Percentiles rank a stretch among this genome's conserved stretches.
These are phyloP conservation scores for Ginglymostoma cirratum DNA, from an alignment of 2,113 vertebrate species.

Conservation along the genomic window DNA sequence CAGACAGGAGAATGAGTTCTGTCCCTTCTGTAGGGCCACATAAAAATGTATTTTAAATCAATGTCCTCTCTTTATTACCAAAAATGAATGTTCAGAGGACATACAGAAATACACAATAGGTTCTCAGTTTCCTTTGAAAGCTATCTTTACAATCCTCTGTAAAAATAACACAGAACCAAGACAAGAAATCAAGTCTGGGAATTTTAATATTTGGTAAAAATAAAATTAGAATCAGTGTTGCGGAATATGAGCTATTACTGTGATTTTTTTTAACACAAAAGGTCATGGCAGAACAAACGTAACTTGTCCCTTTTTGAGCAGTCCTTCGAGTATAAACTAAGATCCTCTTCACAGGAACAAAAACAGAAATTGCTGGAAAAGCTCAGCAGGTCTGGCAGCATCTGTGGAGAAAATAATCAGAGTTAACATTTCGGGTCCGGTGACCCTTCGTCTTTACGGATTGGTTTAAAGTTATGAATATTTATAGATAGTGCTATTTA, in stretches of 20 bases:
- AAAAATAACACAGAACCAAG: not conserved
- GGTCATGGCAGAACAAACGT: not conserved
- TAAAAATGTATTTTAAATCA: not conserved
- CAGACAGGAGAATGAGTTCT: not conserved
- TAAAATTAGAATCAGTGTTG: not conserved
- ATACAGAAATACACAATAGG: not conserved
- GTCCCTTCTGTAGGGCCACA: not conserved
- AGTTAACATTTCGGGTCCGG: too few relatives aligned
- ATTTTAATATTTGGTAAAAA: not conserved
- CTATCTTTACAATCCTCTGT: not conserved
- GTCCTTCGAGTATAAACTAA: not conserved
- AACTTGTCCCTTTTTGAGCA: not conserved
- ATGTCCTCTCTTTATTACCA: too few relatives aligned
- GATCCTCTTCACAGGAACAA: too few relatives aligned
- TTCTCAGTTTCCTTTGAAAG: not conserved
- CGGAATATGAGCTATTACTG: not conserved
- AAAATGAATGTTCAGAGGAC: not conserved
- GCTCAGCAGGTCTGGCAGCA: too few relatives aligned
- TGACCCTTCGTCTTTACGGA: not conserved
- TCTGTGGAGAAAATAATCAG: too few relatives aligned
- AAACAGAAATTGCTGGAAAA: too few relatives aligned
- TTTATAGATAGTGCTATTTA: not conserved
- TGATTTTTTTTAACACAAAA: not conserved
- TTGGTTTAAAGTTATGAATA: not conserved
- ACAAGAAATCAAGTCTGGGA: not conserved